Evolutionary conservation across 2,797 vertebrate genomes (phyloP), one percentile per base, ranked within the genome.

Genomic region (Gambusia yucatana): DNA sequence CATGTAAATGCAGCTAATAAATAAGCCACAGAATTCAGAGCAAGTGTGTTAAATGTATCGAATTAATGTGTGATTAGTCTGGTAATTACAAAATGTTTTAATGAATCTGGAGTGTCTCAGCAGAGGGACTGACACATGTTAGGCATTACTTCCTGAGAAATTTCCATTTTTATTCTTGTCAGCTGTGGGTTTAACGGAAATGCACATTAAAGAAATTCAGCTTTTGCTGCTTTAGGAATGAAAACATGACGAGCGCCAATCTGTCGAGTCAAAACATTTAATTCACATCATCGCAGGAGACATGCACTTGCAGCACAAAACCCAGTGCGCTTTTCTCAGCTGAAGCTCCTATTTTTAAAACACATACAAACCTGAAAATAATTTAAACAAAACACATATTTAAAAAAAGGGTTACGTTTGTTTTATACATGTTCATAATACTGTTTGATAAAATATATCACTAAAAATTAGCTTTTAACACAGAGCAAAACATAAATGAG

Each of bases 241-340:
- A 93, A 81, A 78, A 77, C 43, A 80, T 73, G 83, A 84, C 77
- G 20, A 14, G 22, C 3, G 17, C 20, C 2, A 69, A 84, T 89
- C 69, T 77, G 83, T 90, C 47, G 88, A 91, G 87, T 88, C 90
- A 88, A 84, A 92, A 95, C 92, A 91, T 95, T 95, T 94, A 94
- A 87, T 95, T 91, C 83, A 92, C 90, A 92, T 86, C 89, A 90
- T 87, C 3, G 81, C 90, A 87, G 88, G 84, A 92, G 88, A 92
- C 94, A 95, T 94, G 93, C 94, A 93, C 87, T 92, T 88, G 82
- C 81, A 88, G 87, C 90, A 91, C 91, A 77, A 89, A 75, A 89
- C 79, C 84, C 50, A 69, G 81, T 87, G 87, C 89, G 75, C 88
- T 80, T 88, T 78, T 78, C 87, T 85, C 78, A 81, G 78, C 81